These are phyloP conservation scores for Eulemur rubriventer DNA, from an alignment of 2,797 vertebrate species.

Conservation along the genomic window DNA sequence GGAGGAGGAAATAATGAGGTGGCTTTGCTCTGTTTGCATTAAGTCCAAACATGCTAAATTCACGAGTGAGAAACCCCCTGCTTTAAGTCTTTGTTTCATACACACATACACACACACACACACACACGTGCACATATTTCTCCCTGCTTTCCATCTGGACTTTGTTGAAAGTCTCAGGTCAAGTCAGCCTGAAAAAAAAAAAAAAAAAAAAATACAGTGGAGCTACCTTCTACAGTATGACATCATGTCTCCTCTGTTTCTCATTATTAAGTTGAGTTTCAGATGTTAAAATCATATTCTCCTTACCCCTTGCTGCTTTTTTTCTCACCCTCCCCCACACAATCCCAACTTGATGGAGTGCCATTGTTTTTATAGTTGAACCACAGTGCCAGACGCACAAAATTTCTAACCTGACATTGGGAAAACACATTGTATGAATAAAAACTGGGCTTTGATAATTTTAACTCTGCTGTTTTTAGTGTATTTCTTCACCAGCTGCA, in stretches of 20 bases:
- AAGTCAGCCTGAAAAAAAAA: slow-evolving; percentile 53
- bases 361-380: slow-evolving; percentile 64
- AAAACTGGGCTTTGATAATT: slow-evolving; percentile 19
- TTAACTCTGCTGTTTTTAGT: not conserved
- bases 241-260: slow-evolving; percentile 79
- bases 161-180: slow-evolving; percentile 75
- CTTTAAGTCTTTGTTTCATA: slow-evolving; percentile 61
- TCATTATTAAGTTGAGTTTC: slow-evolving; percentile 71
- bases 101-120: not conserved
- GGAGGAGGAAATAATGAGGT: slow-evolving; percentile 38
- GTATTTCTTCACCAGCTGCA: not conserved
- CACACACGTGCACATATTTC: slow-evolving; percentile 21
- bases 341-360: not conserved
- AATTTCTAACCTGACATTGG: slow-evolving; percentile 51
- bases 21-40: slow-evolving; percentile 32
- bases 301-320: not conserved
- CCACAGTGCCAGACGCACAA: slow-evolving; percentile 15
- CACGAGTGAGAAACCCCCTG: slow-evolving; percentile 10
- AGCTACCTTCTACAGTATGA: slow-evolving; percentile 72
- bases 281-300: slow-evolving; percentile 67
- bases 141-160: slow-evolving; percentile 75
- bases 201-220: slow-evolving; percentile 46
- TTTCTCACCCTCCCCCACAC: not conserved
- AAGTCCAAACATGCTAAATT: slow-evolving; percentile 56
- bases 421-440: slow-evolving; percentile 52